Base-by-base conservation (phyloP, 2,797 vertebrate species). In the Limosa lapponica region DNA sequence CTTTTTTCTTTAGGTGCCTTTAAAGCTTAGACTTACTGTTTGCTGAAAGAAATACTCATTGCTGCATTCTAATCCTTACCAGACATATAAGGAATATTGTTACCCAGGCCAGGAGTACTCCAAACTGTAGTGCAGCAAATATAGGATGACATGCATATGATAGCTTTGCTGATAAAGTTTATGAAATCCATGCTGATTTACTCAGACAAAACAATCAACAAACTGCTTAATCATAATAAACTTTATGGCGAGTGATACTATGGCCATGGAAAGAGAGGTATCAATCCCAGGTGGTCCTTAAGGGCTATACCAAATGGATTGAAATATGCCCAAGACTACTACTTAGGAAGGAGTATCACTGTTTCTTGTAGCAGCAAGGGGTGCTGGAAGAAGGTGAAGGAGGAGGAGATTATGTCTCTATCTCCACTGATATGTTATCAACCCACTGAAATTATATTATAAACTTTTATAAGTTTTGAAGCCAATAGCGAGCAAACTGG, bases 101-200 rank as follows among this genome's bases (percentile, higher is more conserved):
- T 37, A 66, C 20, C 9, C 3, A 41, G 44, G 36, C 8, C 43
- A 93, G 52, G n/a, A 89, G 20, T 36, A 49, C 32, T 82, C 46
- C 22, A 25, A 54, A 58, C 9, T 20, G 11, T 6, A 55, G 18
- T 6, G 5, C 39, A 64, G 18, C 27, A 91, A 81, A 83, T 44
- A 67, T 0, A 84, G 36, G 52, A 52, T 54, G 2, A 36, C 11
- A 32, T 24, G 12, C 25, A 74, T 0, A 0, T 41, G 27, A 37
- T 34, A 77, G 11, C 14, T 20, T 61, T 52, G 27, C 28, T 37
- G 61, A 44, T 61, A 11, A 49, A 51, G 11, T 65, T 48, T 48
- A 18, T 67, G 19, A 69, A 74, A 78, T 64, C 22, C 24, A 41
- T n/a, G 8, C 17, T 51, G 7, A 3, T 72, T 88, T 73, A 57